phyloP scores from a whole-genome alignment of 2,113 vertebrate species.

The Marmota flaviventris region DNA sequence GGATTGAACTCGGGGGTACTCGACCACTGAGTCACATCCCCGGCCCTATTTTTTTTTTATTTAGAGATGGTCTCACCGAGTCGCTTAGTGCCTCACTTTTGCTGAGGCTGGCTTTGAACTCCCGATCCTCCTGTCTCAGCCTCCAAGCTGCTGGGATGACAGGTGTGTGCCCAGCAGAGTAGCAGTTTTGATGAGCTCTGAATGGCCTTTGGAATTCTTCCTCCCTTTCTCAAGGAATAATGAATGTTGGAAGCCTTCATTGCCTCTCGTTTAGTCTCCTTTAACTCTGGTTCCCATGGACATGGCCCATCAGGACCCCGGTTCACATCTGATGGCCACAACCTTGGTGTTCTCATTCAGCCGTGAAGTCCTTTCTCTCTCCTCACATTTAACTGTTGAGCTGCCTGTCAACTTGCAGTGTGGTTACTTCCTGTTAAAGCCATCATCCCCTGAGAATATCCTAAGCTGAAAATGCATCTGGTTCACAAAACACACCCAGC shows the following conservation, averaged over 20 bases:
- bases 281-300: background rate
- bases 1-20: too few relatives aligned
- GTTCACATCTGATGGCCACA: background rate
- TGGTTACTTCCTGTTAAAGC: background rate
- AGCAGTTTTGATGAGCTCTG: background rate
- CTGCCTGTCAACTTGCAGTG: background rate
- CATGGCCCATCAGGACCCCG: background rate
- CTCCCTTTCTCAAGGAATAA: background rate
- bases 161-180: too few relatives aligned
- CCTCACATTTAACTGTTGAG: background rate
- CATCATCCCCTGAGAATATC: background rate
- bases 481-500: too few relatives aligned
- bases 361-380: background rate
- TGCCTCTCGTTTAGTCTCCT: background rate
- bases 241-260: background rate
- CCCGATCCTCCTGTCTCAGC: too few relatives aligned
- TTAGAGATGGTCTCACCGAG: too few relatives aligned
- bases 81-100: too few relatives aligned
- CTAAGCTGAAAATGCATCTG: background rate
- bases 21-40: too few relatives aligned
- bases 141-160: too few relatives aligned
- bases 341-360: background rate
- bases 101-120: too few relatives aligned
- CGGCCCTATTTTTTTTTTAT: too few relatives aligned
- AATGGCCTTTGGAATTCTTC: too few relatives aligned